A percentile compares a stretch with the other conserved stretches of the same genome.
Evolutionary conservation across 2,797 vertebrate species (phyloP).

Genomic region (Gouania willdenowi): DNA sequence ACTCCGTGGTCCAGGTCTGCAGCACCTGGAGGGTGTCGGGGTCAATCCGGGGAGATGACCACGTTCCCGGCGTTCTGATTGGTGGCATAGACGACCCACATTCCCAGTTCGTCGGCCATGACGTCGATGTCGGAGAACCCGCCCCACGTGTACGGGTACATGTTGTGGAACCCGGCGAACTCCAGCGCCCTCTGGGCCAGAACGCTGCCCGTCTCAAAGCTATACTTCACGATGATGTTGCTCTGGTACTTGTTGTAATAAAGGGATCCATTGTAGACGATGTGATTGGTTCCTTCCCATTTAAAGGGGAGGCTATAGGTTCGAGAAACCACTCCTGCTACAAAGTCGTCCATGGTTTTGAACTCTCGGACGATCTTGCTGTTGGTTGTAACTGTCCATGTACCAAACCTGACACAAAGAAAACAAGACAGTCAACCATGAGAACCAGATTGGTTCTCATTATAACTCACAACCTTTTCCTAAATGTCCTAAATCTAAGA

Average conservation of each 20-base stretch:
- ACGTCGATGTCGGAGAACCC: conserved; percentile 96
- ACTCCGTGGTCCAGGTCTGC: conserved; percentile 94
- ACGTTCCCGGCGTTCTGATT: conserved; percentile 98
- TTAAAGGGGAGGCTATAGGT: conserved; percentile 97
- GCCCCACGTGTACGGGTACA: conserved; percentile 97
- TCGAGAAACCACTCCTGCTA: conserved; percentile 87
- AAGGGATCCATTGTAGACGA: conserved; percentile 95
- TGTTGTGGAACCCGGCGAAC: conserved; percentile 95
- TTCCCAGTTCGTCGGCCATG: conserved; percentile 95
- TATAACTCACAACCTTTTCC: too few relatives aligned
- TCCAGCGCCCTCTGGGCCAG: conserved; percentile 90
- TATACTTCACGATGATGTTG: conserved; percentile 98
- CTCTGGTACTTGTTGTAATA: conserved; percentile 99
- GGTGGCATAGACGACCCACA: conserved; percentile 96
- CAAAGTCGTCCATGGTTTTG: conserved; percentile 89
- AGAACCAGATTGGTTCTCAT: too few relatives aligned
- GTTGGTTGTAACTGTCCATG: conserved; percentile 97
- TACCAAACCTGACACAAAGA: conserved; percentile 88
- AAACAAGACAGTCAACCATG: too few relatives aligned
- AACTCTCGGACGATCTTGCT: conserved; percentile 96
- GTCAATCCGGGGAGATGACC: conserved; percentile 91
- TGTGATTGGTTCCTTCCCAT: conserved; percentile 97
- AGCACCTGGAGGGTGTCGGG: conserved; percentile 89
- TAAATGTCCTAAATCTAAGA: too few relatives aligned
- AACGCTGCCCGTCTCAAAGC: conserved; percentile 87